phyloP scores from a whole-genome alignment of 2,888 invertebrate genomes.

The Prenolepis imparis region DNA sequence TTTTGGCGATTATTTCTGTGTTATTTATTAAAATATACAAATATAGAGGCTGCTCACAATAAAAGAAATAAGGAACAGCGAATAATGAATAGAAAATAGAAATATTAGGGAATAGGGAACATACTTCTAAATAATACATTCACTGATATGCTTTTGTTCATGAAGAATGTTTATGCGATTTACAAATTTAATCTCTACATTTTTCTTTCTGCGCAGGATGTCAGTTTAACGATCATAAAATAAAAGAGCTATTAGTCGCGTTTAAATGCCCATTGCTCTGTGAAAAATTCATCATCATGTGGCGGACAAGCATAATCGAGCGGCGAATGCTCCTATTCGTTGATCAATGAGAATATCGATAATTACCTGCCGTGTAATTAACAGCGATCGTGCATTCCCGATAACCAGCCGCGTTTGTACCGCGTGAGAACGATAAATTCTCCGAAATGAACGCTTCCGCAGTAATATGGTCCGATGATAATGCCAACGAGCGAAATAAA shows the following conservation, averaged over 20 bases:
- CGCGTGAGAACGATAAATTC: constrained; percentile 19
- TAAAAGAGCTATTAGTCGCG: background rate
- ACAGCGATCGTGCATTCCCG: constrained; percentile 25
- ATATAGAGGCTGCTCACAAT: too few species aligned
- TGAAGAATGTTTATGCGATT: background rate
- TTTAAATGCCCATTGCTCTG: background rate
- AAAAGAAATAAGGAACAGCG: too few species aligned
- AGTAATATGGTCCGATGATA: background rate
- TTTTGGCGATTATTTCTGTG: too few species aligned
- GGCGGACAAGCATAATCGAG: background rate
- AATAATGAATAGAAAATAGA: too few species aligned
- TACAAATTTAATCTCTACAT: constrained; percentile 31
- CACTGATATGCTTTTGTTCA: constrained; percentile 27
- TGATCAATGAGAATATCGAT: constrained; percentile 49
- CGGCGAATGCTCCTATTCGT: background rate
- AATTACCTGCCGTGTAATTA: constrained; percentile 28
- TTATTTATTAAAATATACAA: too few species aligned
- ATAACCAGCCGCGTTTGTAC: constrained; percentile 34
- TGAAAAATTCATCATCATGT: constrained; percentile 32
- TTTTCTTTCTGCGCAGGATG: background rate
- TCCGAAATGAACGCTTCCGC: constrained; percentile 14
- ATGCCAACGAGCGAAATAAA: constrained; percentile 25
- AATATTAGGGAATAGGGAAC: too few species aligned
- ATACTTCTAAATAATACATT: too few species aligned
- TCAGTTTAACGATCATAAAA: constrained; percentile 15